Evolutionary conservation across 2,113 vertebrate genomes (phyloP), one percentile per base, ranked within the genome.

Genomic region (Pantherophis guttatus): DNA sequence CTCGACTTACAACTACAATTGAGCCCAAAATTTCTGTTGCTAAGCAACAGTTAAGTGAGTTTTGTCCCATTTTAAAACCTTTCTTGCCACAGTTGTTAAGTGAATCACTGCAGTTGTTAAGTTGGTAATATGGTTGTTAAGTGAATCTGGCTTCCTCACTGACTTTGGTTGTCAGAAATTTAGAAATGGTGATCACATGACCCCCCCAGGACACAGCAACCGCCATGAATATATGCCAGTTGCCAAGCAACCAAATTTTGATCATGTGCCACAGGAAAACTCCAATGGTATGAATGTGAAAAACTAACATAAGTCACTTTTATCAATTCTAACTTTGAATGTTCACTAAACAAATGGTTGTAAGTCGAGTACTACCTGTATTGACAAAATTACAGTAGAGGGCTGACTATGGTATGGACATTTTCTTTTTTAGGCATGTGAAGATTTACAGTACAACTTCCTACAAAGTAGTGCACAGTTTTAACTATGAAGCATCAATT

Each of bases 381-480:
- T 5, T 33, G 13, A 70, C 29, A 33, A 70, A 39, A 55, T 85
- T 23, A 44, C 50, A 53, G 12, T 10, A 29, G 12, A 88, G 21
- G 44, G 75, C 52, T 89, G 17, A 59, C 21, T 1, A 57, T 85
- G 8, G 94, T 92, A 92, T 58, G 24, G 75, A 1, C 15, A 48
- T 85, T 52, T 87, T 96, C 0, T 94, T 94, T 0, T 95, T 9
- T 95, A 99, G 99, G 97, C 99, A 99, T 58, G 98, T 99, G 70
- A 99, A 99, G 96, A 97, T 99, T 29, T 99, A 99, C 95, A 99
- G 98, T 96, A 99, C 99, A 54, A 97, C 98, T 91, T 99, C 98
- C 92, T 99, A 99, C 94, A 99, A 99, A 98, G 98, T 99, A 81
- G 99, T 99, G 23, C 99, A 99, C 96, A 99, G 98, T 97, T 99